Evolutionary conservation across 2,797 vertebrate species (phyloP).

Genomic region (Helicolenus hilgendorfi): DNA sequence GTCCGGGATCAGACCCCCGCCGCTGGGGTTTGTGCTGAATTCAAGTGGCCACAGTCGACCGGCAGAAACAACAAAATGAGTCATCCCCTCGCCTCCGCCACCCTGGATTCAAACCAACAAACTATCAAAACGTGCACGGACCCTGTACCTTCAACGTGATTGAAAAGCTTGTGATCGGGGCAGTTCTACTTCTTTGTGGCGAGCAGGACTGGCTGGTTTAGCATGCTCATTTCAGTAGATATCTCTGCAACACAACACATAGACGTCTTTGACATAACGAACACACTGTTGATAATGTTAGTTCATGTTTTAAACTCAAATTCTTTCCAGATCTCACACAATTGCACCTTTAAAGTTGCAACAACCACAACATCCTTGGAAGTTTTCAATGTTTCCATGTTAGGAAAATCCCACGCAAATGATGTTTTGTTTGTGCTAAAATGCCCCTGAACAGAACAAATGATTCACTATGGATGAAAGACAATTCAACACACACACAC

Average conservation of each 20-base stretch:
- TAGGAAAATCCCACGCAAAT: background rate
- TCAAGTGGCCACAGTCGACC: rapidly evolving
- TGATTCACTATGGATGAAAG: slow-evolving; percentile 26
- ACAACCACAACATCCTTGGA: background rate
- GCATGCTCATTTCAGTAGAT: background rate
- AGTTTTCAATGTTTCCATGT: background rate
- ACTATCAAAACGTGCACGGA: no score
- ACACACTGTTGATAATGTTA: background rate
- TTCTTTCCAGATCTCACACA: background rate
- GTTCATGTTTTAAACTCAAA: background rate
- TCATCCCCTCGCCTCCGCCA: no score
- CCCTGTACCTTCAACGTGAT: no score
- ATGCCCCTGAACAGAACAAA: background rate
- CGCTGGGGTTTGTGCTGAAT: no score
- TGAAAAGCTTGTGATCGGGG: no score
- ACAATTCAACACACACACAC: background rate
- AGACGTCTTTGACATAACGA: background rate
- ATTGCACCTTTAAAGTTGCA: background rate
- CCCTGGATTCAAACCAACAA: no score
- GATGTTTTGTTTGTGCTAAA: slow-evolving; percentile 7
- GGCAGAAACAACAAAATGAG: no score
- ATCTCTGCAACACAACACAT: background rate
- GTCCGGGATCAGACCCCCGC: no score
- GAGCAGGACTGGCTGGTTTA: background rate
- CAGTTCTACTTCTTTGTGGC: no score